Percentiles rank a stretch among this genome's conserved stretches.
These are phyloP conservation scores for Chaetops frenatus DNA, from an alignment of 2,113 vertebrate species.

Conservation along the genomic window DNA sequence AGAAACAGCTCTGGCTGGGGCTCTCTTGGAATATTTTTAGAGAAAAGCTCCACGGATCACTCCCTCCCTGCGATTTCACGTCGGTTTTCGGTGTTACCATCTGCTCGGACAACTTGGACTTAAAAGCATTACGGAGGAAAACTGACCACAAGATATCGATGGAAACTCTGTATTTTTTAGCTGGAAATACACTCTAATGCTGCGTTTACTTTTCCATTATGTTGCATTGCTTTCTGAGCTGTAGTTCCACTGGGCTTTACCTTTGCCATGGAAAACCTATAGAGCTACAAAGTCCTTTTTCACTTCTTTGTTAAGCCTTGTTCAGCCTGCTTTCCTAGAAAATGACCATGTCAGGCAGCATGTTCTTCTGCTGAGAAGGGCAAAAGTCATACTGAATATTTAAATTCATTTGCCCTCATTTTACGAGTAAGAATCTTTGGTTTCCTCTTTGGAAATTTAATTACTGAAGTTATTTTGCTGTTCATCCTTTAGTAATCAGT, in stretches of 20 bases:
- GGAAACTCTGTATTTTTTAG: background rate
- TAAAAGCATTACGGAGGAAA: background rate
- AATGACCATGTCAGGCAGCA: background rate
- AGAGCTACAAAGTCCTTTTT: background rate
- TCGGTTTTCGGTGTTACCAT: rapidly evolving
- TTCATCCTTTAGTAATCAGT: background rate
- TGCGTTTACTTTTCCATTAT: background rate
- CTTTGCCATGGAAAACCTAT: background rate
- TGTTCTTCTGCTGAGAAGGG: background rate
- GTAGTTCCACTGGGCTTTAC: background rate
- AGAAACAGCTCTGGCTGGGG: background rate
- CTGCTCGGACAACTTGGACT: rapidly evolving
- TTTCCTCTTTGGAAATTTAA: background rate
- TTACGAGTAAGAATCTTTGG: background rate
- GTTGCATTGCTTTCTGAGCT: background rate
- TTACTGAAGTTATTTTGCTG: background rate
- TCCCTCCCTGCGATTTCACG: background rate
- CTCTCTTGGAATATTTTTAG: background rate
- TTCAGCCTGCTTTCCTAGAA: background rate
- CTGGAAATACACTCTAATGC: background rate
- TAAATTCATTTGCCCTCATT: background rate
- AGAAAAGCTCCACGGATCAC: background rate
- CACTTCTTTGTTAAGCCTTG: background rate
- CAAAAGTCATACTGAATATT: background rate
- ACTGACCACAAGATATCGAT: background rate